These are phyloP conservation scores for Gobio occitaniae DNA, from an alignment of 2,797 vertebrate species.

Conservation along the genomic window DNA sequence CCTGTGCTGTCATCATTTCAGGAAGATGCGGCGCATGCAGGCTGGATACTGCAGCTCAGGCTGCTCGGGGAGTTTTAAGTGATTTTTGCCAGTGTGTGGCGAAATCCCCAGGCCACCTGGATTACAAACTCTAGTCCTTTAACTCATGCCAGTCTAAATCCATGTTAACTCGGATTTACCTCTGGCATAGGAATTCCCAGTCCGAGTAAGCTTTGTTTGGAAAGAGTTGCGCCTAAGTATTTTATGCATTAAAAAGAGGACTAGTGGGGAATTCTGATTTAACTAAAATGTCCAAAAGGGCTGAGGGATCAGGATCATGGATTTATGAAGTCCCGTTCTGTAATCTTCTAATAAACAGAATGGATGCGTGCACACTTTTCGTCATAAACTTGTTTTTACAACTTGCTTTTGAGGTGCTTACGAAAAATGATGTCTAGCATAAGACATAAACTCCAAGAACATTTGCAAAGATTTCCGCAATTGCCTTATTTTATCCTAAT, in stretches of 20 bases:
- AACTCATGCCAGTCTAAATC: slow-evolving; percentile 88
- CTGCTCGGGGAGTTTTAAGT: slow-evolving; percentile 82
- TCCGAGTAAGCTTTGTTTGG: slow-evolving; percentile 85
- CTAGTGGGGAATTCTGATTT: slow-evolving; percentile 74
- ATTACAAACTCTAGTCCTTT: slow-evolving; percentile 88
- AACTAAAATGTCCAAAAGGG: slow-evolving; percentile 33
- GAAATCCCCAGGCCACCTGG: slow-evolving; percentile 85
- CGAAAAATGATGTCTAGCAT: not conserved
- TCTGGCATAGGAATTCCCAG: slow-evolving; percentile 85
- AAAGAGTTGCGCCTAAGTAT: slow-evolving; percentile 82
- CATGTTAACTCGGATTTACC: slow-evolving; percentile 87
- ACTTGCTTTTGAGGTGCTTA: not conserved
- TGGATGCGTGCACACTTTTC: not conserved
- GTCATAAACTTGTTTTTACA: slow-evolving; percentile 28
- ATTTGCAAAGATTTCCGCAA: not conserved
- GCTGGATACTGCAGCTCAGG: slow-evolving; percentile 76
- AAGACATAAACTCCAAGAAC: not conserved
- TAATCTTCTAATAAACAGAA: slow-evolving; percentile 54
- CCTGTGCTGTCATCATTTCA: slow-evolving; percentile 76
- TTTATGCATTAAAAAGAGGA: slow-evolving; percentile 72
- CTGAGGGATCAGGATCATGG: slow-evolving; percentile 30
- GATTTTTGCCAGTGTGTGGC: slow-evolving; percentile 84
- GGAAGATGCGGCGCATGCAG: slow-evolving; percentile 75
- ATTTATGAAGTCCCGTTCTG: slow-evolving; percentile 42
- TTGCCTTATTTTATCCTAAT: slow-evolving; percentile 1